Evolutionary conservation across 1,140 invertebrate species (phyloP), one percentile per base, ranked within the genome.

Genomic region (Zaprionus tsacasi): DNA sequence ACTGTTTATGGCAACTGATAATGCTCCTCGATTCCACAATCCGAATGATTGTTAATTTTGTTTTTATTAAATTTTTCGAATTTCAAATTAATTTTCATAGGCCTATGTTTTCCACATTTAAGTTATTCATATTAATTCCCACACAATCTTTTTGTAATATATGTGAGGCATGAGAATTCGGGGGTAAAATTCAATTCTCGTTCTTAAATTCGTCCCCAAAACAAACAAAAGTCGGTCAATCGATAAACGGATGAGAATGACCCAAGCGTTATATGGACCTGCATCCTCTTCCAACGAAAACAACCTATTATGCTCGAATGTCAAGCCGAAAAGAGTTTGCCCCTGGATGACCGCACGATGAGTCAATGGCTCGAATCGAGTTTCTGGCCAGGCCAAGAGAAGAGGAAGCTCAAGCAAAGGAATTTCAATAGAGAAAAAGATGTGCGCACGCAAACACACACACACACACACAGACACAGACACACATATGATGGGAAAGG

Each of bases 191-290:
- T 48, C 40, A 77, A 77, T 71, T 43, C 68, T 54, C 61, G 48
- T 59, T 56, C 45, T 74, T 50, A 52, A 70, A 81, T 55, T 76
- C 25, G 52, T 17, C 45, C 38, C 27, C 38, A 83, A 63, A 83
- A 63, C 68, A 68, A 38, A 70, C 75, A 69, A 74, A 82, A 82
- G 36, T 82, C 57, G 76, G 79, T 71, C 79, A 86, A 82, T 87
- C 82, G 79, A 86, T 87, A 79, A 82, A 79, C 64, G 70, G 71
- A 77, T 73, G 65, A 73, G 63, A 70, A 40, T 76, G 77, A 78
- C 78, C 70, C 75, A 78, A 38, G 70, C 71, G 50, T 15, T 72
- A 27, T 67, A 60, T 73, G 72, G 38, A 56, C 40, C 61, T 59
- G n/a, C 43, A 43, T 40, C 57, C 17, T 15, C 40, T 67, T 59